These are phyloP conservation scores for Archilochus colubris DNA, from an alignment of 2,113 vertebrate species.

Conservation along the genomic window DNA sequence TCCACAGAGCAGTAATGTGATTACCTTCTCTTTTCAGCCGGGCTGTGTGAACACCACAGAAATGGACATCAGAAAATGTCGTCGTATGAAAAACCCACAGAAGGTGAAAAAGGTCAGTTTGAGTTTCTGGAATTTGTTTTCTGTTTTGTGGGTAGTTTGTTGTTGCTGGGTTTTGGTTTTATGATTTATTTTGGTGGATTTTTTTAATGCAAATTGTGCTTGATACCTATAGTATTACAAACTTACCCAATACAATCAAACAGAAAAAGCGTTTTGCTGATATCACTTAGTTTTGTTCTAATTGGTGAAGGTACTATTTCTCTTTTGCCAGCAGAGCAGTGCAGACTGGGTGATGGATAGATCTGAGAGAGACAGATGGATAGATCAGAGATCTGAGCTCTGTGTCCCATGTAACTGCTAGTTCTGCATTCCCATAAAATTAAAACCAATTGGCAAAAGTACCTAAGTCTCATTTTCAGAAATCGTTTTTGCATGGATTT, in stretches of 20 bases:
- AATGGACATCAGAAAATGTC: slow-evolving; percentile 98
- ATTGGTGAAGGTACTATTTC: not conserved
- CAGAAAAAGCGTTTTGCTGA: not conserved
- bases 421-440: not conserved
- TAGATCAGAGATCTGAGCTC: not conserved
- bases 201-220: not conserved
- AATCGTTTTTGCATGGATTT: not conserved
- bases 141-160: not conserved
- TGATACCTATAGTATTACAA: not conserved
- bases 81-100: slow-evolving; percentile 94
- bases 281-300: not conserved
- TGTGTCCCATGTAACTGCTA: not conserved
- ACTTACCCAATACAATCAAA: not conserved
- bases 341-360: not conserved
- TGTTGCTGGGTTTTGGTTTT: not conserved
- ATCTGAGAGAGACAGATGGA: not conserved
- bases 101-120: slow-evolving; percentile 91
- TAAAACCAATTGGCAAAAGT: not conserved
- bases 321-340: not conserved
- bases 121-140: not conserved
- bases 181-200: no score
- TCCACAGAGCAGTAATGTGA: not conserved
- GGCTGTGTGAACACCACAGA: slow-evolving; percentile 98
- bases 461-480: not conserved
- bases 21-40: slow-evolving; percentile 78